Base-by-base conservation (phyloP, 2,888 invertebrate genomes). In the Drosophila testacea region DNA sequence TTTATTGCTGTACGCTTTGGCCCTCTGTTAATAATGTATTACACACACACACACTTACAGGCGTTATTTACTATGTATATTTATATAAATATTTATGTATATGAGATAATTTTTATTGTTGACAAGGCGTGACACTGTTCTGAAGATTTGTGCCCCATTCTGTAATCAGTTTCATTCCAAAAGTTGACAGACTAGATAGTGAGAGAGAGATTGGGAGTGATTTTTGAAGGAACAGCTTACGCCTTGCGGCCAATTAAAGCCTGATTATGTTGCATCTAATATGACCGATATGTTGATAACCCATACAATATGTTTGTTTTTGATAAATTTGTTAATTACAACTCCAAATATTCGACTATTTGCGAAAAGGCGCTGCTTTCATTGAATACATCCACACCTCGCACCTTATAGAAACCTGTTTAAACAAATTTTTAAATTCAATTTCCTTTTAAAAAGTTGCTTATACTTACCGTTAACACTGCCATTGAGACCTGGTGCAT, bases 341-440 rank as follows among this genome's bases (percentile, higher is more conserved):
- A 73, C 64, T 86, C 86, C 62, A 87, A 69, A 77, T 89, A 90
- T 72, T 91, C 90, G 47, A 83, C 80, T 70, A 81, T 67, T 74
- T 83, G 81, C 2, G 92, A 92, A 75, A 88, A 92, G n/a, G 81
- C 72, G 68, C 92, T 91, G 51, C 69, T 77, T 11, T 90, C 86
- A 39, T 89, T 81, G 48, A 92, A 92, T 10, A 91, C 73, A 79
- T 92, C 92, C 27, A 91, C 71, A 39, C 89, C 89, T 9, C 92
- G 91, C 16, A 92, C 88, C 70, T 88, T 90, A 66, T 92, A 92
- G 61, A 90, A 89, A n/a, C 92, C 92, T 92, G 30, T 6, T 77
- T 76, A 5, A 30, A 44, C 16, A n/a, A 22, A 11, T 28, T 10
- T 22, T 9, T 6, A 32, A 13, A 4, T 54, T 39, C 2, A 16